These are phyloP conservation scores for Himalopsyche phryganea DNA, from an alignment of 1,140 invertebrate species.

Conservation along the genomic window DNA sequence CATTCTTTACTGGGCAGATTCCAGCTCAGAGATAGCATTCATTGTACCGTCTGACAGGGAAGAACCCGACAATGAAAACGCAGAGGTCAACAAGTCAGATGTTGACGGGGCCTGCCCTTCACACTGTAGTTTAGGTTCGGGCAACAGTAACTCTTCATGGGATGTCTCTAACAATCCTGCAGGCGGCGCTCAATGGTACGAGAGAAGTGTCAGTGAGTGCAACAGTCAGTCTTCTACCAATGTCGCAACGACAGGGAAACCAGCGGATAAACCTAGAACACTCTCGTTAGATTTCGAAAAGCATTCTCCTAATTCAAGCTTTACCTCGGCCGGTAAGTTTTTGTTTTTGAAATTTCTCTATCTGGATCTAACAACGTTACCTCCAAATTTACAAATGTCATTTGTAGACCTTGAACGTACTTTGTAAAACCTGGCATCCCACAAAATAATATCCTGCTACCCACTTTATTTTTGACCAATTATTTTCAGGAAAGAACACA, in stretches of 20 bases:
- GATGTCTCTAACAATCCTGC: slow-evolving; percentile 41
- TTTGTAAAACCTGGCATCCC: too few species aligned
- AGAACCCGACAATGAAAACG: slow-evolving; percentile 33
- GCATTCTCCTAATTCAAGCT: slow-evolving; percentile 35
- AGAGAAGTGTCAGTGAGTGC: slow-evolving; percentile 56
- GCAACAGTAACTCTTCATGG: slow-evolving; percentile 41
- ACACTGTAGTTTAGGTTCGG: slow-evolving; percentile 31
- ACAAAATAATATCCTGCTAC: too few species aligned
- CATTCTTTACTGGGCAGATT: slow-evolving; percentile 95
- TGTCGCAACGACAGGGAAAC: slow-evolving; percentile 34
- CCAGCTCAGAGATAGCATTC: slow-evolving; percentile 90
- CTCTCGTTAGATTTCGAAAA: slow-evolving; percentile 69
- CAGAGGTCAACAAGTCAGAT: slow-evolving; percentile 40
- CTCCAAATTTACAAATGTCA: too few species aligned
- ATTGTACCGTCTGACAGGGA: slow-evolving; percentile 77
- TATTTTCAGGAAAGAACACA: too few species aligned
- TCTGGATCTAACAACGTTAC: too few species aligned
- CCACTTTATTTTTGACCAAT: too few species aligned
- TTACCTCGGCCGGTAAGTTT: slow-evolving; percentile 45
- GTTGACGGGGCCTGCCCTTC: slow-evolving; percentile 51
- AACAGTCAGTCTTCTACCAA: slow-evolving; percentile 33
- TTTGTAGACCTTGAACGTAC: too few species aligned
- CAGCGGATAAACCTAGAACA: slow-evolving; percentile 55
- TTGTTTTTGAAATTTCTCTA: slow-evolving; percentile 1
- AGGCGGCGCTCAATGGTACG: slow-evolving; percentile 52